These are phyloP conservation scores for Hypolimnas misippus DNA, from an alignment of 2,888 invertebrate genomes.

Conservation along the genomic window DNA sequence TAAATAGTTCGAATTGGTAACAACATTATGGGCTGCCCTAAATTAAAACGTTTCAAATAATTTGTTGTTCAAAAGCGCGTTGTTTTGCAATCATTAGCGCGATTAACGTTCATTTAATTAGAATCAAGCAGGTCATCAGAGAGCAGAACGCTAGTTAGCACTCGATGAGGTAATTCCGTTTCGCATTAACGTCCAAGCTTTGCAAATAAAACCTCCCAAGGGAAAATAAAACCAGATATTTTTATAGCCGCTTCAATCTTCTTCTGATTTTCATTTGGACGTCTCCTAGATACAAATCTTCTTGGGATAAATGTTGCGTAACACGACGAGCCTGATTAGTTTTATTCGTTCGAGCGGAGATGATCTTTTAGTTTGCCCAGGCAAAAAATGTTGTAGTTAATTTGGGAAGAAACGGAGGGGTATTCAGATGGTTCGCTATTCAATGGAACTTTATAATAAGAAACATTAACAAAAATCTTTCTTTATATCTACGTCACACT, in stretches of 20 bases:
- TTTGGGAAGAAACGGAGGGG: not conserved
- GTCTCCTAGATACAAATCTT: slow-evolving; percentile 18
- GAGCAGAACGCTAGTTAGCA: slow-evolving; percentile 35
- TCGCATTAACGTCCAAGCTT: slow-evolving; percentile 29
- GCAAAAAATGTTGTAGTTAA: slow-evolving; percentile 25
- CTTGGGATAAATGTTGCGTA: slow-evolving; percentile 17
- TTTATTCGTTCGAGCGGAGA: slow-evolving; percentile 25
- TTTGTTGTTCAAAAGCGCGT: not conserved
- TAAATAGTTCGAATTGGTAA: not conserved
- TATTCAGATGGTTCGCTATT: not conserved
- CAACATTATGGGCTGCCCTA: not conserved
- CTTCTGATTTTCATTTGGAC: slow-evolving; percentile 18
- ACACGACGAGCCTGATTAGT: slow-evolving; percentile 22
- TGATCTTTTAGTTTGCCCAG: slow-evolving; percentile 23
- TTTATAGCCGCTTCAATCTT: slow-evolving; percentile 34
- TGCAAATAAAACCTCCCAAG: slow-evolving; percentile 39
- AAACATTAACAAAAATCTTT: too few species aligned
- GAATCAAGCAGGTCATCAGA: slow-evolving; percentile 26
- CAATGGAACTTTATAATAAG: not conserved
- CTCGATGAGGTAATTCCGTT: slow-evolving; percentile 36
- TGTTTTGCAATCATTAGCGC: slow-evolving; percentile 13
- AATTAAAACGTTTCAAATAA: slow-evolving; percentile 7
- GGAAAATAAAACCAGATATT: slow-evolving; percentile 40
- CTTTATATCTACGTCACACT: too few species aligned
- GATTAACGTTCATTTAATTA: slow-evolving; percentile 23